Conservation (phyloP, 2,113 vertebrate genomes). For the Indri indri region DNA sequence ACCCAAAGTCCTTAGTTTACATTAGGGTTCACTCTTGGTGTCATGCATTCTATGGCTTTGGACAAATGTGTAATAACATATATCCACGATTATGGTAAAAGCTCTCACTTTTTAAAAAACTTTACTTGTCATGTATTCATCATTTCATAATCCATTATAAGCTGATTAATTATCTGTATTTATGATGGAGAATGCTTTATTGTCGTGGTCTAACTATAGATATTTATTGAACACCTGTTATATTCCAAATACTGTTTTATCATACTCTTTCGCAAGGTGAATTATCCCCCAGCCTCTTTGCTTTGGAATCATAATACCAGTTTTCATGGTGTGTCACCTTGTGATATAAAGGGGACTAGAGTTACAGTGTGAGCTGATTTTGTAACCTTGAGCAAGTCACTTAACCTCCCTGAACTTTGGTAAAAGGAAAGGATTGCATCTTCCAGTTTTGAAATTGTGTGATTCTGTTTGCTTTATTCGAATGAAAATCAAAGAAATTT, state of each 20-base stretch:
- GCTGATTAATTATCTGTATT: background rate
- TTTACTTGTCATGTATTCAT: background rate
- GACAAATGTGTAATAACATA: background rate
- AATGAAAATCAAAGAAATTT: constrained; percentile 46
- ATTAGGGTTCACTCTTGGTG: background rate
- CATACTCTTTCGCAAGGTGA: background rate
- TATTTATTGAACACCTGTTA: background rate
- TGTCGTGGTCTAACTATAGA: background rate
- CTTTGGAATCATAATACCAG: background rate
- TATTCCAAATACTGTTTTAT: background rate
- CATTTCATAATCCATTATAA: background rate
- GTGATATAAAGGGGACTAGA: background rate
- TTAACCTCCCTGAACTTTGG: background rate
- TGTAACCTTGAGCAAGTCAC: background rate
- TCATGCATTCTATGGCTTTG: background rate
- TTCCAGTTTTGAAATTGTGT: constrained; percentile 12
- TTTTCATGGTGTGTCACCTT: background rate
- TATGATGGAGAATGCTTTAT: background rate
- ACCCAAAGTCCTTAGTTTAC: background rate
- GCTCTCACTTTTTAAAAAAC: background rate
- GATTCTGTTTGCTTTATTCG: constrained; percentile 10
- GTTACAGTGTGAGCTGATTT: background rate
- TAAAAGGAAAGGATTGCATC: background rate
- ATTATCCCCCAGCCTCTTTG: background rate
- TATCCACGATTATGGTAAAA: background rate